A percentile compares a stretch with the other conserved stretches of the same genome.
Conservation (phyloP, 1,140 invertebrate species). For the Pissodes strobi region DNA sequence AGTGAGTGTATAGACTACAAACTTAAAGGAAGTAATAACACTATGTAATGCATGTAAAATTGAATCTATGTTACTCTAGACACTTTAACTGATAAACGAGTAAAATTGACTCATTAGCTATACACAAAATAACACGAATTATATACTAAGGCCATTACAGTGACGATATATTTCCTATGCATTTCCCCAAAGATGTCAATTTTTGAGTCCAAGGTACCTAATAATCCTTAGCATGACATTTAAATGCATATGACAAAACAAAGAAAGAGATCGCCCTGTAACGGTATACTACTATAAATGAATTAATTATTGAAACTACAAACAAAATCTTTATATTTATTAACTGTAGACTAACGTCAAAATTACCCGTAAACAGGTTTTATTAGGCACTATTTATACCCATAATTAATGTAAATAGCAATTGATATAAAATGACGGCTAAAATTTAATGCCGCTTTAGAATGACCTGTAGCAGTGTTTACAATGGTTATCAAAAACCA, state of each 20-base stretch:
- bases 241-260: too few relatives aligned
- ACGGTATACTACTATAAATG: too few relatives aligned
- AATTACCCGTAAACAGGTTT: constrained; percentile 28
- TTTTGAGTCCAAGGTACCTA: too few relatives aligned
- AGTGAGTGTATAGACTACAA: constrained; percentile 1
- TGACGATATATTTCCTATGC: too few relatives aligned
- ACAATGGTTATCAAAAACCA: constrained; percentile 1
- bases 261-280: too few relatives aligned
- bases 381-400: constrained; percentile 31
- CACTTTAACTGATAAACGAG: constrained; percentile 9
- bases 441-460: not conserved
- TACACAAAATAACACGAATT: not conserved
- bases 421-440: not conserved
- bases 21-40: too few relatives aligned
- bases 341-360: constrained; percentile 4
- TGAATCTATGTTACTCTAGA: constrained; percentile 3
- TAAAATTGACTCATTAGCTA: constrained; percentile 10
- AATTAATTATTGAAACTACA: too few relatives aligned
- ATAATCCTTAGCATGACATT: too few relatives aligned
- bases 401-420: constrained; percentile 15
- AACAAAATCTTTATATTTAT: too few relatives aligned
- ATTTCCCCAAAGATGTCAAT: too few relatives aligned
- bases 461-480: not conserved
- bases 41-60: constrained; percentile 4
- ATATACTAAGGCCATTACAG: too few relatives aligned